Conservation (phyloP, 2,797 vertebrate genomes). For the Phrynocephalus guinanensis region DNA sequence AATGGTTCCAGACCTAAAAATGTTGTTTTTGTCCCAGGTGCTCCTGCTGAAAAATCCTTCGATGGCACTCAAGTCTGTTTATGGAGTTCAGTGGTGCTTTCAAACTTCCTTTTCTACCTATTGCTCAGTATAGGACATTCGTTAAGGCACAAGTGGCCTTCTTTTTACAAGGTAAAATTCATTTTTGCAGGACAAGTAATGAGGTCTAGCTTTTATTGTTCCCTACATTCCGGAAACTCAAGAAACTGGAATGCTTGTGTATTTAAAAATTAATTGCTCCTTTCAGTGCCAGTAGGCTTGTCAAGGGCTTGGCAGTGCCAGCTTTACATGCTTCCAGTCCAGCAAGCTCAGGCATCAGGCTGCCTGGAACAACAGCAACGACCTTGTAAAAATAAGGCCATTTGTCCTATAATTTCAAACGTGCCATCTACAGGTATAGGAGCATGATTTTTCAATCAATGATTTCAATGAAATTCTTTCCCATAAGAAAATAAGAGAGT, state of each 20-base stretch:
- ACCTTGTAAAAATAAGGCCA: conserved; percentile 56
- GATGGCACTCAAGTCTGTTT: not conserved
- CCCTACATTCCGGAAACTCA: conserved; percentile 53
- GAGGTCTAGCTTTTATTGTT: conserved; percentile 41
- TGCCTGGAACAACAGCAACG: not conserved
- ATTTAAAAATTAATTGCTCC: conserved; percentile 60
- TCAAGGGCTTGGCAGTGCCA: conserved; percentile 54
- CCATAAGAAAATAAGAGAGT: not conserved
- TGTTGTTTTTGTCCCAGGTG: not conserved
- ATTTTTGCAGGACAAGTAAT: conserved; percentile 3
- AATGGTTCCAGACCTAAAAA: not conserved
- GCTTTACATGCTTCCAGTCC: conserved; percentile 51
- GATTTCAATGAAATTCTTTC: conserved; percentile 16
- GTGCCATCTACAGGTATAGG: not conserved
- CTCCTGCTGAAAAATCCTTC: not conserved
- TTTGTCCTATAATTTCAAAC: conserved; percentile 40
- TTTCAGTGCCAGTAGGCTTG: conserved; percentile 54
- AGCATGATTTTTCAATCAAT: conserved; percentile 47
- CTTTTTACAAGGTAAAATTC: not conserved
- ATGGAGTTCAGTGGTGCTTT: not conserved
- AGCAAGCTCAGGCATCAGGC: conserved; percentile 58
- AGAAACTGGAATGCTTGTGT: conserved; percentile 33
- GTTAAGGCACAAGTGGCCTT: not conserved
- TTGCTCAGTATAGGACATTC: not conserved
- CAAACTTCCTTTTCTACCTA: conserved; percentile 12